These are phyloP conservation scores for Oostethus manadensis DNA, from an alignment of 2,113 vertebrate species.

Conservation along the genomic window DNA sequence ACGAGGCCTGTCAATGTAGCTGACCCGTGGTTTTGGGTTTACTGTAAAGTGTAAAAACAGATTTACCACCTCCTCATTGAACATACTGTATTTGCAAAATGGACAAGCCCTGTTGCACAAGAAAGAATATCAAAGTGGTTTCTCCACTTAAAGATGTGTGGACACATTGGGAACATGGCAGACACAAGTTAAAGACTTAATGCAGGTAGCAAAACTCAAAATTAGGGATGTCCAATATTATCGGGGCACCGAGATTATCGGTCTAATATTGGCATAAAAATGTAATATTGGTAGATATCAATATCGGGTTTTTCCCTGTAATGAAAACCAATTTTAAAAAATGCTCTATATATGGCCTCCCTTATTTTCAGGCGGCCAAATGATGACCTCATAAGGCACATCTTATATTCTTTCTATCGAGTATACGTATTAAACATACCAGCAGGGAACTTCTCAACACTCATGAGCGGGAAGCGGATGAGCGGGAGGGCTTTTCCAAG, in stretches of 20 bases:
- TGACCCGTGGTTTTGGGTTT: conserved; percentile 91
- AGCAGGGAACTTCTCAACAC: conserved; percentile 90
- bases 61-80: conserved; percentile 90
- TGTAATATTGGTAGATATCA: no score
- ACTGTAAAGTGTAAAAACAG: conserved; percentile 96
- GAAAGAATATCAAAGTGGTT: conserved; percentile 71
- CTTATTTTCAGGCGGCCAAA: no score
- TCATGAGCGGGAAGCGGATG: conserved; percentile 93
- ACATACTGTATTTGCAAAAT: conserved; percentile 91
- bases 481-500: conserved; percentile 88
- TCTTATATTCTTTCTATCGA: no score
- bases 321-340: no score
- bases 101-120: conserved; percentile 85
- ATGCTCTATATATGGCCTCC: no score
- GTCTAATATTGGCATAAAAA: no score
- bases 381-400: no score
- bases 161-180: conserved; percentile 46
- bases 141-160: conserved; percentile 53
- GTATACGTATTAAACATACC: conserved; percentile 63
- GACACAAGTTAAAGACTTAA: not conserved
- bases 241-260: no score
- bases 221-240: no score
- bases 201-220: no score
- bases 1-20: conserved; percentile 88
- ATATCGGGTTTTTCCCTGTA: no score